phyloP scores from a whole-genome alignment of 2,888 invertebrate species.

The Linnaemya vulpina region DNA sequence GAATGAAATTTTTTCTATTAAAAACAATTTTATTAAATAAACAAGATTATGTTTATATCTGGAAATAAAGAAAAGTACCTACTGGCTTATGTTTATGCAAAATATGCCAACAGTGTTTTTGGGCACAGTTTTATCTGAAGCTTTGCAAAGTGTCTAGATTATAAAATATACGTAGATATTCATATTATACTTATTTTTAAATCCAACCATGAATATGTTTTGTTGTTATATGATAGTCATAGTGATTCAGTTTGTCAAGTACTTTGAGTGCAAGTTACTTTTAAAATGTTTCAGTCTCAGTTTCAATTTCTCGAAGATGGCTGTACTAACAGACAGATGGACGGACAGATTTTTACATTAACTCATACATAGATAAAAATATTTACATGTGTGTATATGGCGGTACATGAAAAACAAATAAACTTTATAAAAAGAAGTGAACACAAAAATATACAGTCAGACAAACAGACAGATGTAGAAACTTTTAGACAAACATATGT shows the following conservation, averaged over 20 bases:
- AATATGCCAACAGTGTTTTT: conserved; percentile 18
- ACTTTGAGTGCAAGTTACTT: conserved; percentile 62
- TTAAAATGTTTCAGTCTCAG: conserved; percentile 34
- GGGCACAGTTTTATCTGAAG: conserved; percentile 38
- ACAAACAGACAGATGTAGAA: conserved; percentile 40
- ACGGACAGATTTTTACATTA: conserved; percentile 36
- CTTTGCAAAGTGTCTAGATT: conserved; percentile 61
- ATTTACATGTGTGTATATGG: conserved; percentile 26
- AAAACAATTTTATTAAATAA: conserved; percentile 18
- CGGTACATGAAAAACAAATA: conserved; percentile 34
- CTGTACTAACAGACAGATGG: conserved; percentile 42
- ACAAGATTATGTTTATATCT: neutral
- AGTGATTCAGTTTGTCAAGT: conserved; percentile 70
- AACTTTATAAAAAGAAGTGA: conserved; percentile 45
- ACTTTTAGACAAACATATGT: conserved; percentile 69
- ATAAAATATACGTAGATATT: too few relatives aligned
- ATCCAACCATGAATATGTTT: conserved; percentile 30
- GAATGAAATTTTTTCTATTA: conserved; percentile 1
- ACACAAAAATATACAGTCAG: conserved; percentile 19
- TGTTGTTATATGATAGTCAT: conserved; percentile 64
- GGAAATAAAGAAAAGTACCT: neutral
- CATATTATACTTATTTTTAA: conserved; percentile 55
- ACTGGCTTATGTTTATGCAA: conserved; percentile 1
- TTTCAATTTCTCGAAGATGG: conserved; percentile 54
- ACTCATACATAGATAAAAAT: conserved; percentile 1